These are phyloP conservation scores for Euwallacea fornicatus DNA, from an alignment of 1,140 invertebrate species.

Conservation along the genomic window DNA sequence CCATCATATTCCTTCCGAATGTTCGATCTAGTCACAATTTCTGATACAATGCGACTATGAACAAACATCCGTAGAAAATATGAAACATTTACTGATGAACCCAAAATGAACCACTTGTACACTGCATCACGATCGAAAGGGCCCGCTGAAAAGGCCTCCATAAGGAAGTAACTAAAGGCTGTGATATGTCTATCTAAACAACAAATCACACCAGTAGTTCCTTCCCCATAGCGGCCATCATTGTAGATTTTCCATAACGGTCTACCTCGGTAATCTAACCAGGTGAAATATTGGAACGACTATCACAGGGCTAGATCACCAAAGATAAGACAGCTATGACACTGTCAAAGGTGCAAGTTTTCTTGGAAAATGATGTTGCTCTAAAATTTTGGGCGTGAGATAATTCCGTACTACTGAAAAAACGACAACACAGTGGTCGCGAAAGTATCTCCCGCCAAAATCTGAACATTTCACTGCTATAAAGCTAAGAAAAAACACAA, in stretches of 20 bases:
- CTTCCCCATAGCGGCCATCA: slow-evolving; percentile 41
- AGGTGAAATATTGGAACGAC: slow-evolving; percentile 41
- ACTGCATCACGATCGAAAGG: no score
- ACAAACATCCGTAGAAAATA: slow-evolving; percentile 50
- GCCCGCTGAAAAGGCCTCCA: not conserved
- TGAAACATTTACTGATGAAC: slow-evolving; percentile 15
- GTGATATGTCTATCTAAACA: slow-evolving; percentile 50
- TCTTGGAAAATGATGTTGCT: slow-evolving; percentile 4
- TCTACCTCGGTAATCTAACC: slow-evolving; percentile 47
- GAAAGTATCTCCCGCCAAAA: slow-evolving; percentile 41
- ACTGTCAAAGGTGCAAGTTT: not conserved
- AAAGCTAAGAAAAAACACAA: not conserved
- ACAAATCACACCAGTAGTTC: slow-evolving; percentile 53
- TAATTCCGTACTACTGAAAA: slow-evolving; percentile 46
- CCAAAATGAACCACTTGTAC: no score
- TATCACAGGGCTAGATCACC: slow-evolving; percentile 55
- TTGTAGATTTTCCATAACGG: slow-evolving; percentile 17
- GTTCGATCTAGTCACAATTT: slow-evolving; percentile 54
- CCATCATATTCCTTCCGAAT: slow-evolving; percentile 44
- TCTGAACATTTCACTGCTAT: not conserved
- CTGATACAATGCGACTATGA: slow-evolving; percentile 47
- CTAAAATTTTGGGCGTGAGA: slow-evolving; percentile 38
- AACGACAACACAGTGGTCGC: slow-evolving; percentile 36
- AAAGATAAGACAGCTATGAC: slow-evolving; percentile 45
- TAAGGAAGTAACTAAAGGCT: slow-evolving; percentile 53